phyloP scores from a whole-genome alignment of 1,140 invertebrate species.

The Lethrus apterus region DNA sequence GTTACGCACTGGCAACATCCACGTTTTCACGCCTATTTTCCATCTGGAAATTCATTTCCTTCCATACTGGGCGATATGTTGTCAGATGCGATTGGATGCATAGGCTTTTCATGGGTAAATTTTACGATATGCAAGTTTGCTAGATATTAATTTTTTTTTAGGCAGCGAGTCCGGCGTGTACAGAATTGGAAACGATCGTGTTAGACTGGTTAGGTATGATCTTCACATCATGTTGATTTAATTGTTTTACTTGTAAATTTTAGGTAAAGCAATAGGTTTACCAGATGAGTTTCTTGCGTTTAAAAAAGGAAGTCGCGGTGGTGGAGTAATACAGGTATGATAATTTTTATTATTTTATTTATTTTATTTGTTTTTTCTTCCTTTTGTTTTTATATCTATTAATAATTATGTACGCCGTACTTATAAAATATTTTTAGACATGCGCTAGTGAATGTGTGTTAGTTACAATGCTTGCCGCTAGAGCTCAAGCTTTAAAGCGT shows the following conservation, averaged over 20 bases:
- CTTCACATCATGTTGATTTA: neutral
- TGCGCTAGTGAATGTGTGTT: slow-evolving; percentile 97
- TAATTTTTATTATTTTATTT: neutral
- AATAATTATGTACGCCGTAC: too few species aligned
- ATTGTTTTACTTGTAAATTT: slow-evolving; percentile 1
- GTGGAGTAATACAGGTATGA: slow-evolving; percentile 84
- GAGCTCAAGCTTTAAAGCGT: slow-evolving; percentile 85
- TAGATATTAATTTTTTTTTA: slow-evolving; percentile 20
- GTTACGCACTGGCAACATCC: slow-evolving; percentile 99
- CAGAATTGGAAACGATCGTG: slow-evolving; percentile 94
- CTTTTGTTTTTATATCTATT: slow-evolving; percentile 1
- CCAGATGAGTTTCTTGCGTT: slow-evolving; percentile 81
- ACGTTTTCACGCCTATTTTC: slow-evolving; percentile 97
- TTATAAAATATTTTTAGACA: slow-evolving; percentile 63
- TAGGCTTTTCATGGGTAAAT: slow-evolving; percentile 97
- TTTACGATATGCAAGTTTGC: neutral
- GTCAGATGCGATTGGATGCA: slow-evolving; percentile 89
- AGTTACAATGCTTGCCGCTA: slow-evolving; percentile 89
- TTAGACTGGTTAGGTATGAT: slow-evolving; percentile 92
- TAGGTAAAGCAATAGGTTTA: slow-evolving; percentile 82
- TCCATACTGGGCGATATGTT: slow-evolving; percentile 98
- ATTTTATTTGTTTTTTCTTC: neutral
- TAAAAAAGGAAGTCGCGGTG: slow-evolving; percentile 75
- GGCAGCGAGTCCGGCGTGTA: slow-evolving; percentile 88
- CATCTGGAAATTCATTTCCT: slow-evolving; percentile 93